Percentiles rank a stretch among this genome's conserved stretches.
Conservation (phyloP, 2,797 vertebrate genomes). For the Emys orbicularis region DNA sequence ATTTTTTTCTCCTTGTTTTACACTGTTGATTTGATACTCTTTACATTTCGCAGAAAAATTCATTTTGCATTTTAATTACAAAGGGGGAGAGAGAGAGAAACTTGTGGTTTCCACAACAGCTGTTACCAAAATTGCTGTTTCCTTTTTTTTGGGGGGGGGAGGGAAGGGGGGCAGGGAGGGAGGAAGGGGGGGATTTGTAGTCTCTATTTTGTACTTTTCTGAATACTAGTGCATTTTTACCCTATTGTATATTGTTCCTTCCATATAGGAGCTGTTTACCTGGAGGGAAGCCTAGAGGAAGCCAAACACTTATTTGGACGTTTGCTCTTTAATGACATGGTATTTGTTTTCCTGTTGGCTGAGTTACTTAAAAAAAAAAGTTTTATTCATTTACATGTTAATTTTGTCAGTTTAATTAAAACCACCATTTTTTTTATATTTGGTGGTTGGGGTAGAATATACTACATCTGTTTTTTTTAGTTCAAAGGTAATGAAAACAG, state of each 20-base stretch:
- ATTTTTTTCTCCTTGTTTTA: background rate
- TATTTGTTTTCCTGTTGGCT: conserved; percentile 73
- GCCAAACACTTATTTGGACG: conserved; percentile 94
- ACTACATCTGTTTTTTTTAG: background rate
- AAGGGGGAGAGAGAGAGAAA: background rate
- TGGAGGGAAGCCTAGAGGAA: conserved; percentile 96
- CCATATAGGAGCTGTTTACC: conserved; percentile 93
- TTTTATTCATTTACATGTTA: background rate
- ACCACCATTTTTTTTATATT: background rate
- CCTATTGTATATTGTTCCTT: background rate
- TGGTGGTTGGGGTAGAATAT: background rate
- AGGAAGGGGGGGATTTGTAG: conserved; percentile 16
- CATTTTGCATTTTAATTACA: background rate
- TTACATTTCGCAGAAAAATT: conserved; percentile 18
- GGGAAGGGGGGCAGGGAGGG: background rate
- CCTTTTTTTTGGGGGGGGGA: no score
- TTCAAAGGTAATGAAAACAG: background rate
- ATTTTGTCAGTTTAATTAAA: background rate
- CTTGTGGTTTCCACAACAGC: background rate
- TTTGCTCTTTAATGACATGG: conserved; percentile 94
- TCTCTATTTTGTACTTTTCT: conserved; percentile 19
- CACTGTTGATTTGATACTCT: background rate
- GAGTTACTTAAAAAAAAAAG: background rate
- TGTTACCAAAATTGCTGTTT: background rate
- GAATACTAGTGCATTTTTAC: conserved; percentile 41